These are phyloP conservation scores for Podarcis lilfordi DNA, from an alignment of 2,797 vertebrate genomes.

Conservation along the genomic window DNA sequence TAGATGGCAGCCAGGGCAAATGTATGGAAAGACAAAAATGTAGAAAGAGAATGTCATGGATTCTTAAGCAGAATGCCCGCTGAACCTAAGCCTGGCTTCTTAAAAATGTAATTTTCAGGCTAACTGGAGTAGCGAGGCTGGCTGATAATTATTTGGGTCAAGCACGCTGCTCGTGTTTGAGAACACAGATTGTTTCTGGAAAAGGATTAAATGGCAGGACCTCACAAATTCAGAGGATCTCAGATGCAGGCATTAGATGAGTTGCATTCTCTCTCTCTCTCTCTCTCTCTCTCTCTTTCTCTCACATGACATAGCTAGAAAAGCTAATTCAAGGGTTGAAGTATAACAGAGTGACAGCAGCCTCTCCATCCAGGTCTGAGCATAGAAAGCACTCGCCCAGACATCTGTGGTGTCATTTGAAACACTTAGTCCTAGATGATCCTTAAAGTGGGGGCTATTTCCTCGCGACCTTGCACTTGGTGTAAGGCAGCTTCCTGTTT, in stretches of 20 bases:
- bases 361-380: not conserved
- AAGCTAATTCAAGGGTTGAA: not conserved
- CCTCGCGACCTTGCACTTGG: too few species aligned
- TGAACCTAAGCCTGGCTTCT: conserved; percentile 30
- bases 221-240: too few species aligned
- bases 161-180: conserved; percentile 15
- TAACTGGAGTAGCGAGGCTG: not conserved
- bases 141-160: conserved; percentile 38
- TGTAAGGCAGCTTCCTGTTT: too few species aligned
- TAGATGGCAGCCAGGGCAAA: not conserved
- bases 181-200: not conserved
- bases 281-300: not conserved
- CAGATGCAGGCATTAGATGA: too few species aligned
- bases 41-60: conserved; percentile 13
- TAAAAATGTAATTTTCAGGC: conserved; percentile 47
- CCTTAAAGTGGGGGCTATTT: not conserved
- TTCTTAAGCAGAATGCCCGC: conserved; percentile 8
- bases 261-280: too few species aligned
- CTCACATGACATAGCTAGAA: not conserved
- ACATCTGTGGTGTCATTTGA: not conserved
- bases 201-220: not conserved
- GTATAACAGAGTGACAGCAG: not conserved
- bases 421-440: not conserved
- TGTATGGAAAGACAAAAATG: not conserved
- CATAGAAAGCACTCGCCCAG: not conserved